phyloP scores from a whole-genome alignment of 2,888 invertebrate species.

The Globia sparganii region DNA sequence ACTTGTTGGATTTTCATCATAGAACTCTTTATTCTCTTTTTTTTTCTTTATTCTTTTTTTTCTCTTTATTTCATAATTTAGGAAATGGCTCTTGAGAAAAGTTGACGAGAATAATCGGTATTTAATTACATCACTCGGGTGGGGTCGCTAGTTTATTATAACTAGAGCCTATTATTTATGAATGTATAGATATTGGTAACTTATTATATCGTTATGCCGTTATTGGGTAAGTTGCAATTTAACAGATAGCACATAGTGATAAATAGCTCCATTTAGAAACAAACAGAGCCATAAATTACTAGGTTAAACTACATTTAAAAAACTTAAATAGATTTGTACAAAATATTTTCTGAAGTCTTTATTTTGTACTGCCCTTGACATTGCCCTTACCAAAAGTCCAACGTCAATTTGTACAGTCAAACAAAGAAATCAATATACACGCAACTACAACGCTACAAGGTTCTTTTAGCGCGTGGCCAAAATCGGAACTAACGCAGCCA shows the following conservation, averaged over 20 bases:
- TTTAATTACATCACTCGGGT: background rate
- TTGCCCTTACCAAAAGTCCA: conserved; percentile 48
- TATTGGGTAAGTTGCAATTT: conserved; percentile 29
- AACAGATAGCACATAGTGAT: conserved; percentile 22
- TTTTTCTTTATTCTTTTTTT: too few relatives aligned
- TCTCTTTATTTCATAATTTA: too few relatives aligned
- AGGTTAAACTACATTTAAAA: conserved; percentile 9
- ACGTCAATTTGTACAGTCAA: conserved; percentile 54
- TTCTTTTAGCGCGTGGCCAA: background rate
- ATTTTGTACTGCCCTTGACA: conserved; percentile 29
- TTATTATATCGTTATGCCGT: conserved; percentile 24
- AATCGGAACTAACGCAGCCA: background rate
- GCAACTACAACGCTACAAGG: background rate
- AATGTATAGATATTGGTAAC: conserved; percentile 17
- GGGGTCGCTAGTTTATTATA: background rate
- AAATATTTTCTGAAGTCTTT: conserved; percentile 1
- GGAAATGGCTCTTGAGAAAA: background rate
- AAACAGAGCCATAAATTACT: background rate
- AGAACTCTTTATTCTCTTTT: too few relatives aligned
- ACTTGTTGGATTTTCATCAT: background rate
- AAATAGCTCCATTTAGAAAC: conserved; percentile 31
- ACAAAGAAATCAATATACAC: background rate
- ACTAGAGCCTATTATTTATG: conserved; percentile 25
- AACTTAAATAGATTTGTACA: conserved; percentile 9
- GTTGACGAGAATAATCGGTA: background rate